A percentile compares a stretch with the other conserved stretches of the same genome.
phyloP scores from a whole-genome alignment of 2,797 vertebrate genomes.

The Hypotaenidia philippensis region DNA sequence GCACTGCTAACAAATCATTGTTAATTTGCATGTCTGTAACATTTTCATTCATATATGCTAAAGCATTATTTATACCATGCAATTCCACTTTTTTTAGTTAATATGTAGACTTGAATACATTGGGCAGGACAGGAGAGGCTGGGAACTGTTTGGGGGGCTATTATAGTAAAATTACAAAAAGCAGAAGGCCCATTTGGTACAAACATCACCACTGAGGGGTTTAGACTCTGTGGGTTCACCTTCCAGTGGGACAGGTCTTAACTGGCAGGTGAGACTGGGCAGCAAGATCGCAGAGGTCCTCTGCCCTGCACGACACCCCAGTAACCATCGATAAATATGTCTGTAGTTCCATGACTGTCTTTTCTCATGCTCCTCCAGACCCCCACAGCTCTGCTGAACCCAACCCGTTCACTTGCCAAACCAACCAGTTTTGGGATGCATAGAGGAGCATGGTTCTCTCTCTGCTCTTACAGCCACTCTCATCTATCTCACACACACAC shows the following conservation, averaged over 20 bases:
- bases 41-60: neutral
- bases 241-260: neutral
- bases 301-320: neutral
- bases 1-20: neutral
- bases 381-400: neutral
- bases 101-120: neutral
- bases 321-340: neutral
- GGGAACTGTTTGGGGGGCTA: neutral
- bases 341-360: neutral
- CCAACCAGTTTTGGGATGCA: neutral
- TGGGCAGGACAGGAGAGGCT: neutral
- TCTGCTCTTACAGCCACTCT: neutral
- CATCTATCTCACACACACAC: rapidly evolving
- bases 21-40: neutral
- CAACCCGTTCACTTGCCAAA: neutral
- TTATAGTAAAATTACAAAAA: neutral
- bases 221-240: neutral
- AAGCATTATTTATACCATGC: neutral
- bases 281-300: neutral
- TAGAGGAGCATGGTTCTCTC: neutral
- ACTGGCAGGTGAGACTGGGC: neutral
- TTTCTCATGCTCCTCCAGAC: neutral
- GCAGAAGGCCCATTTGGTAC: neutral
- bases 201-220: neutral
- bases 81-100: neutral